These are phyloP conservation scores for Numida meleagris DNA, from an alignment of 2,113 vertebrate species.

Conservation along the genomic window DNA sequence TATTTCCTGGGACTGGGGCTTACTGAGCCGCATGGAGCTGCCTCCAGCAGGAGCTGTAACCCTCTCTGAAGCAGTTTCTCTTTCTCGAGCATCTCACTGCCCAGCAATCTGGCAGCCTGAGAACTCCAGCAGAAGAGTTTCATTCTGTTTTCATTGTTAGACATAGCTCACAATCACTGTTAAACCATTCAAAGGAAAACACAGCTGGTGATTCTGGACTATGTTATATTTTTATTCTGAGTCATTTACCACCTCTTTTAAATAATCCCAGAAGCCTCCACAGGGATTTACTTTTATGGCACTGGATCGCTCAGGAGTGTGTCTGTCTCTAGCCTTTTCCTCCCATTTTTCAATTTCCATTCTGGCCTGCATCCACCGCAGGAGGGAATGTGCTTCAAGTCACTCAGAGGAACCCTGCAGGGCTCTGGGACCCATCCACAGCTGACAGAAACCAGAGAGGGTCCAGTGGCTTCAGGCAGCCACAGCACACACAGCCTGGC, in stretches of 20 bases:
- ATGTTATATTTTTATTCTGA: slow-evolving; percentile 49
- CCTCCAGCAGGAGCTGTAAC: background rate
- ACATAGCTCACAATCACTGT: background rate
- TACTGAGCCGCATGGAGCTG: background rate
- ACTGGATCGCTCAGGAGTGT: background rate
- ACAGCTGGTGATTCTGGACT: slow-evolving; percentile 52
- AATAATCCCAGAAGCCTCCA: slow-evolving; percentile 41
- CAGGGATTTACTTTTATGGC: slow-evolving; percentile 9
- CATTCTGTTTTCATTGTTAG: slow-evolving; percentile 15
- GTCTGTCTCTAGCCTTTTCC: background rate
- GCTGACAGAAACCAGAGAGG: background rate
- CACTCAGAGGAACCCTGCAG: background rate
- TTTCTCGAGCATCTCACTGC: background rate
- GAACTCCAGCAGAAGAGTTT: slow-evolving; percentile 6
- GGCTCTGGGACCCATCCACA: background rate
- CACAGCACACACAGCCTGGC: background rate
- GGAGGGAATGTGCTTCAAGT: background rate
- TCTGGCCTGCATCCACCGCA: background rate
- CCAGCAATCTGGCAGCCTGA: background rate
- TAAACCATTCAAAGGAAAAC: background rate
- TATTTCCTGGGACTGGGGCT: background rate
- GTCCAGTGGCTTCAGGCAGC: background rate
- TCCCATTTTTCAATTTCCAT: background rate
- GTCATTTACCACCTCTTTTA: slow-evolving; percentile 55
- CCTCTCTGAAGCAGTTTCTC: background rate